Evolutionary conservation across 2,113 vertebrate species (phyloP).

Genomic region (Morone chrysops): DNA sequence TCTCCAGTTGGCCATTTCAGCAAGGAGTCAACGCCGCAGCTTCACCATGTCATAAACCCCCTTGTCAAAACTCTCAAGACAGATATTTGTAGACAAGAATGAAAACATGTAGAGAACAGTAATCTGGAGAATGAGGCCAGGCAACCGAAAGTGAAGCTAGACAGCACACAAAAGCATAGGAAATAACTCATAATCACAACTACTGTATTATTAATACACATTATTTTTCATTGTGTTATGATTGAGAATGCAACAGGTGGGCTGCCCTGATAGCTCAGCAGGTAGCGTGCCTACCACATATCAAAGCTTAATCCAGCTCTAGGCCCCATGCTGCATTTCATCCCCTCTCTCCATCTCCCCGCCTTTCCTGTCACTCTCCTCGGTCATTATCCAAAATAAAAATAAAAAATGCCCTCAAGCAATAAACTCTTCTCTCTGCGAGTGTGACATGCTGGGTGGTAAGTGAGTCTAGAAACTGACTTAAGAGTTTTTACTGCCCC

Average conservation of each 20-base stretch:
- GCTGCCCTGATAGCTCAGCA: too few relatives aligned
- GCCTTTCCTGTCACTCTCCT: too few relatives aligned
- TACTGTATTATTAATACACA: background rate
- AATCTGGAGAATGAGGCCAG: background rate
- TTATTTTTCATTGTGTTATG: background rate
- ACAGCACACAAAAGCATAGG: constrained; percentile 1
- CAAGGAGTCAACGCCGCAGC: background rate
- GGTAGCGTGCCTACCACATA: too few relatives aligned
- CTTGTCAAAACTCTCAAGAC: background rate
- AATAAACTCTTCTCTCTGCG: background rate
- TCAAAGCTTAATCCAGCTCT: too few relatives aligned
- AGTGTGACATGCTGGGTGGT: background rate
- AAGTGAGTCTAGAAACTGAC: constrained; percentile 1
- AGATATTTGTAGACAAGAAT: background rate
- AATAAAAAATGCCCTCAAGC: background rate
- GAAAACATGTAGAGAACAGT: background rate
- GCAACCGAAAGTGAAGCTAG: constrained; percentile 32
- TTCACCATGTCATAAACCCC: background rate
- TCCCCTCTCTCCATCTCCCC: too few relatives aligned
- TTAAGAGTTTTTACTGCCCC: constrained; percentile 4
- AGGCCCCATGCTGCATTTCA: too few relatives aligned
- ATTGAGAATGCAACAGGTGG: background rate
- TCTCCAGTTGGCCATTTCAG: constrained; percentile 1
- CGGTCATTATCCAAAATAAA: too few relatives aligned
- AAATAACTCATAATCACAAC: background rate